phyloP scores from a whole-genome alignment of 35 echinoderm and acorn worm species.

The Apostichopus californicus region DNA sequence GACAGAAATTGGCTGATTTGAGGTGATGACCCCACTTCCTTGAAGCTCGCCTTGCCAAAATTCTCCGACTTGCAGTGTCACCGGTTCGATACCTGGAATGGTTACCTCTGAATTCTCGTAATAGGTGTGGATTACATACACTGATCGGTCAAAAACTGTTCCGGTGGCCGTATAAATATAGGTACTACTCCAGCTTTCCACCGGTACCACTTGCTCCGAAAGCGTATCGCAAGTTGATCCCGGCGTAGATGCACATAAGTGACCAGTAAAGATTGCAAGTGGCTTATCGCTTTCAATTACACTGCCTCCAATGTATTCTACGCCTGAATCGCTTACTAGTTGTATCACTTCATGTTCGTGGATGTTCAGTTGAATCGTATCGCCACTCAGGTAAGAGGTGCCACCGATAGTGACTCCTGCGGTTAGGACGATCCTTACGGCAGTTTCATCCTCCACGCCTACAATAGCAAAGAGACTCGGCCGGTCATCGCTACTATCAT shows the following conservation, averaged over 20 bases:
- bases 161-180: constrained; percentile 63
- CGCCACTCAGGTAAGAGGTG: constrained; percentile 38
- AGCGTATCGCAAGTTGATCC: constrained; percentile 54
- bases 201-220: constrained; percentile 66
- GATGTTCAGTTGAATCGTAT: constrained; percentile 29
- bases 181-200: constrained; percentile 62
- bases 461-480: constrained; percentile 51
- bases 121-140: constrained; percentile 59
- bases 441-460: constrained; percentile 36
- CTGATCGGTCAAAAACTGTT: not conserved
- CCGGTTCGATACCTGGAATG: constrained; percentile 14
- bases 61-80: constrained; percentile 42
- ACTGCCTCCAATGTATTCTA: constrained; percentile 53
- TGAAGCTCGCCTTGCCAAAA: constrained; percentile 55
- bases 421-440: constrained; percentile 22
- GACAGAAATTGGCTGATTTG: constrained; percentile 54
- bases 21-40: constrained; percentile 55
- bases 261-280: constrained; percentile 59
- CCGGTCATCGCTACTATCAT: not conserved
- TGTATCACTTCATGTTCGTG: constrained; percentile 56
- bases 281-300: constrained; percentile 68
- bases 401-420: constrained; percentile 46
- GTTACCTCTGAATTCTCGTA: constrained; percentile 50
- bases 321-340: constrained; percentile 14
- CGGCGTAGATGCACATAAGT: constrained; percentile 21